Conservation (phyloP, 1,140 invertebrate species). For the Chionoecetes opilio region DNA sequence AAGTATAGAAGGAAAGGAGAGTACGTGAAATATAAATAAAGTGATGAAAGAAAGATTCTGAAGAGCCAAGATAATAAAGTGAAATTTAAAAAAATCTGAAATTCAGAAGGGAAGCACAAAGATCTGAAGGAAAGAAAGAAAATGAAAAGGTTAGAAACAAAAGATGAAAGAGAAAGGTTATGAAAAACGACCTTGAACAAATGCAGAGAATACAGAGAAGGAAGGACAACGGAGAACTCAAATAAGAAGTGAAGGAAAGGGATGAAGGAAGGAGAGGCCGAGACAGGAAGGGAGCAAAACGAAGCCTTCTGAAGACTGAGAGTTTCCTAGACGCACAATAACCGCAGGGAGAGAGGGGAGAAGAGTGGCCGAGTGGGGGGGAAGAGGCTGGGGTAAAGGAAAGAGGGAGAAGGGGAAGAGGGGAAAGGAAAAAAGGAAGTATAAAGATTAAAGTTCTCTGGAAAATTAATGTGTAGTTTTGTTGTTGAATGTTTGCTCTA, state of each 20-base stretch:
- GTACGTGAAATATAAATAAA: background rate
- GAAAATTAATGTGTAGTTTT: background rate
- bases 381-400: background rate
- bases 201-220: no score
- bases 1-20: background rate
- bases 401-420: background rate
- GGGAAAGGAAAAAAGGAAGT: background rate
- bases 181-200: background rate
- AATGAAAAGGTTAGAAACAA: background rate
- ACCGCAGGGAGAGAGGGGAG: background rate
- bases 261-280: background rate
- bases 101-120: slow-evolving; percentile 3
- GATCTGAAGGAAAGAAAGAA: background rate
- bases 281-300: slow-evolving; percentile 14
- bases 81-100: background rate
- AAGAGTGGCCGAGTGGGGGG: background rate
- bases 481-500: background rate
- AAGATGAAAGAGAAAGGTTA: background rate
- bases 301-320: background rate
- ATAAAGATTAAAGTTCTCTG: background rate
- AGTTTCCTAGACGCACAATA: background rate
- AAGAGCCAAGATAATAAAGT: background rate
- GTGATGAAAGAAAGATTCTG: background rate
- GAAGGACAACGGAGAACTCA: no score
- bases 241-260: background rate